Evolutionary conservation across 2,113 vertebrate genomes (phyloP).

Genomic region (Ptilonorhynchus violaceus): DNA sequence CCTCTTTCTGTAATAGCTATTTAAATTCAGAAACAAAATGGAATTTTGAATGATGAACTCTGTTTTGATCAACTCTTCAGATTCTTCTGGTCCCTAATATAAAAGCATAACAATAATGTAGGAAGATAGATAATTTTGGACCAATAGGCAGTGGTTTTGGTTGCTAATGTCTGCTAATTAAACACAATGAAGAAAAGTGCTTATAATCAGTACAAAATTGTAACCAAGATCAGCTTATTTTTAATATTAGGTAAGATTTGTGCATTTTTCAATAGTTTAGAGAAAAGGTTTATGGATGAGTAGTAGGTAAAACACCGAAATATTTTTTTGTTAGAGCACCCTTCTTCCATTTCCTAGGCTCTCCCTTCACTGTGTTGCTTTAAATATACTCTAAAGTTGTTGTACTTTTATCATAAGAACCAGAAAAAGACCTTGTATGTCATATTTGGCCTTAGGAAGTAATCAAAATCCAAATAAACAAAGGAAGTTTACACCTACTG

Average conservation of each 20-base stretch:
- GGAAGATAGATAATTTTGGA: not conserved
- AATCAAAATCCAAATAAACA: not conserved
- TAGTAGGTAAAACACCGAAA: not conserved
- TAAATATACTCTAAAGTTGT: not conserved
- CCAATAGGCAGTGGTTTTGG: not conserved
- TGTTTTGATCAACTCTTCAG: not conserved
- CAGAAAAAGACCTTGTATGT: accelerated
- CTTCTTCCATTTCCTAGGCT: not conserved
- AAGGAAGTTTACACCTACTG: not conserved
- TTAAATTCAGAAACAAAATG: not conserved
- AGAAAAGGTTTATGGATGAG: not conserved
- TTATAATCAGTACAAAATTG: not conserved
- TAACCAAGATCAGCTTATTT: not conserved
- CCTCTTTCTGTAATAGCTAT: not conserved
- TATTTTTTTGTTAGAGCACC: accelerated
- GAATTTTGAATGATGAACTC: not conserved
- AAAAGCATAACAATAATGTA: not conserved
- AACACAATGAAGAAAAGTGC: not conserved
- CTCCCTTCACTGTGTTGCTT: not conserved
- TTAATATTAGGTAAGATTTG: not conserved
- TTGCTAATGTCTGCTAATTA: not conserved
- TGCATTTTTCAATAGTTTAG: accelerated
- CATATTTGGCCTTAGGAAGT: not conserved
- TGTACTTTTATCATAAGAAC: not conserved
- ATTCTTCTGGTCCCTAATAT: not conserved